Conservation (phyloP, 1,140 invertebrate genomes). For the Ganaspis sp. region DNA sequence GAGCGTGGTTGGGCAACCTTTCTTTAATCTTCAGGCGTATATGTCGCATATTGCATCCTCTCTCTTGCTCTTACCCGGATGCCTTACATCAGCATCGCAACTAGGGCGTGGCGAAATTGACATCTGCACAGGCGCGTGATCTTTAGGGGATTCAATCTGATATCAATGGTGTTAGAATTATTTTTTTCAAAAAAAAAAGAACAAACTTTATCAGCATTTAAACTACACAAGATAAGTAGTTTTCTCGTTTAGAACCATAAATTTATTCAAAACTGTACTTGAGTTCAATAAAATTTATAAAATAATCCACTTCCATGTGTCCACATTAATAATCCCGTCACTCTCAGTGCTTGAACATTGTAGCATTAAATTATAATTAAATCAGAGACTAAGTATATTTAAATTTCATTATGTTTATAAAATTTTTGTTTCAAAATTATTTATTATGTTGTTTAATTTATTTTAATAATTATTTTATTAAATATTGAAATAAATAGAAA, state of each 20-base stretch:
- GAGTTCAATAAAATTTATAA: background rate
- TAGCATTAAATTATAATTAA: too few relatives aligned
- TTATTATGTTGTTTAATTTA: too few relatives aligned
- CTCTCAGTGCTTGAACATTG: background rate
- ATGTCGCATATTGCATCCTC: slow-evolving; percentile 5
- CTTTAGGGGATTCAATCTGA: slow-evolving; percentile 8
- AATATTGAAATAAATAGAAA: too few relatives aligned
- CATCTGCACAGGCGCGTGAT: slow-evolving; percentile 10
- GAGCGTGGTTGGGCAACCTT: slow-evolving; percentile 4
- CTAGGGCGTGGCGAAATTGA: slow-evolving; percentile 12
- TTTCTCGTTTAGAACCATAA: background rate
- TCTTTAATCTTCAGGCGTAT: background rate
- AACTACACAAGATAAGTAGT: background rate
- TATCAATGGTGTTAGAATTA: background rate
- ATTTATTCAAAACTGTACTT: background rate
- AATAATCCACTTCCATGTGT: background rate
- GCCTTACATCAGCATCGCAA: slow-evolving; percentile 12
- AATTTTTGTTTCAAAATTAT: too few relatives aligned
- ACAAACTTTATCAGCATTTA: background rate
- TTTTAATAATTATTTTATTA: too few relatives aligned
- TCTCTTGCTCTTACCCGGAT: slow-evolving; percentile 12
- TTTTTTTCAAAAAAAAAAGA: background rate
- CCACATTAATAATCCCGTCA: background rate
- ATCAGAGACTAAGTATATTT: too few relatives aligned
- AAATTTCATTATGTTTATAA: too few relatives aligned